These are phyloP conservation scores for Operophtera brumata DNA, from an alignment of 2,888 invertebrate species.

Conservation along the genomic window DNA sequence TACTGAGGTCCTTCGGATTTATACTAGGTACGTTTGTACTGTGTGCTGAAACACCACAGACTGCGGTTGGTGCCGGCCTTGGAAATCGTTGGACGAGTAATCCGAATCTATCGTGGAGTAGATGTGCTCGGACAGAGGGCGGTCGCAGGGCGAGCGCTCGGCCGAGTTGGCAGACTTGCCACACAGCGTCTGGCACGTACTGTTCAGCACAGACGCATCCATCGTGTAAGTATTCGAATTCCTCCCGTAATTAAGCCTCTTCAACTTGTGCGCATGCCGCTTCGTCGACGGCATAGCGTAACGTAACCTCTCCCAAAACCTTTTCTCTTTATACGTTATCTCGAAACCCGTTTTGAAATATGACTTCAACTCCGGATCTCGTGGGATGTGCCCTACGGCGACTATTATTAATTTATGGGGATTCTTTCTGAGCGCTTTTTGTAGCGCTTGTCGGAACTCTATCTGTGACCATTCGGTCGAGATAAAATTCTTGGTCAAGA, in stretches of 20 bases:
- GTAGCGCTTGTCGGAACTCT: slow-evolving; percentile 94
- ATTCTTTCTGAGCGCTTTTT: slow-evolving; percentile 91
- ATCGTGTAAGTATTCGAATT: slow-evolving; percentile 93
- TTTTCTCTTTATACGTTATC: slow-evolving; percentile 93
- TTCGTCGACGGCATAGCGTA: slow-evolving; percentile 93
- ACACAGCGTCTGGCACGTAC: slow-evolving; percentile 82
- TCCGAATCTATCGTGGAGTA: slow-evolving; percentile 95
- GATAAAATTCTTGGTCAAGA: slow-evolving; percentile 93
- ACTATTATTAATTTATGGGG: slow-evolving; percentile 93
- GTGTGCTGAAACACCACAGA: slow-evolving; percentile 75
- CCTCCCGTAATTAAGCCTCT: slow-evolving; percentile 85
- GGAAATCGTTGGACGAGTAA: slow-evolving; percentile 84
- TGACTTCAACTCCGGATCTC: slow-evolving; percentile 92
- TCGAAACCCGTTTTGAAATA: slow-evolving; percentile 93
- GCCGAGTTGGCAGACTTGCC: slow-evolving; percentile 77
- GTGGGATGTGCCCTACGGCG: slow-evolving; percentile 88
- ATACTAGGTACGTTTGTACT: slow-evolving; percentile 77
- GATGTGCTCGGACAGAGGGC: slow-evolving; percentile 92
- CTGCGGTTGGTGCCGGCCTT: slow-evolving; percentile 69
- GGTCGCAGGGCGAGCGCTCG: slow-evolving; percentile 82
- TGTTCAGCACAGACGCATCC: slow-evolving; percentile 83
- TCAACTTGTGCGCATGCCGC: slow-evolving; percentile 79
- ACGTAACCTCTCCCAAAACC: slow-evolving; percentile 96
- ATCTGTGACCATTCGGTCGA: slow-evolving; percentile 95
- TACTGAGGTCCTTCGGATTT: slow-evolving; percentile 43